These are phyloP conservation scores for Sciurus carolinensis DNA, from an alignment of 2,797 vertebrate species.

Conservation along the genomic window DNA sequence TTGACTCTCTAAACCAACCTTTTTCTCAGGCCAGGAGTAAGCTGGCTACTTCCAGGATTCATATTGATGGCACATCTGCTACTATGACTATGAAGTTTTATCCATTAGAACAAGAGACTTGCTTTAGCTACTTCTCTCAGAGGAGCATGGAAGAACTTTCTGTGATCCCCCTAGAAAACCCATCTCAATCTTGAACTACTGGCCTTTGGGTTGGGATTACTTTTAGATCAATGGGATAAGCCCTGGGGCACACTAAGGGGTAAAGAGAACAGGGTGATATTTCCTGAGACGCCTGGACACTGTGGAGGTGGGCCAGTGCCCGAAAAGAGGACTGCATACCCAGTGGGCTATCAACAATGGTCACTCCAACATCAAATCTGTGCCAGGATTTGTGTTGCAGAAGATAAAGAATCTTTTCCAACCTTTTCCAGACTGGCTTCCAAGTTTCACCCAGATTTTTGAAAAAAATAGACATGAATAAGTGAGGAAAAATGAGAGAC, in stretches of 20 bases:
- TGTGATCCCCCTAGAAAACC: neutral
- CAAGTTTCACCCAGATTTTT: neutral
- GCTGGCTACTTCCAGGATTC: neutral
- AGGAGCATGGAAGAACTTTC: neutral
- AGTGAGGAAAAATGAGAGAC: neutral
- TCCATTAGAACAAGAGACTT: neutral
- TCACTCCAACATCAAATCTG: neutral
- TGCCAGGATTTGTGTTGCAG: neutral
- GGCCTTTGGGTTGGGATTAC: neutral
- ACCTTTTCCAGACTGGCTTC: too few relatives aligned
- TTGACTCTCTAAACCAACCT: neutral
- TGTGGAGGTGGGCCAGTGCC: rapidly evolving
- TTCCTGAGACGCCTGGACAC: rapidly evolving
- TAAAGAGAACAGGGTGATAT: too few relatives aligned
- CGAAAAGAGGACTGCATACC: neutral
- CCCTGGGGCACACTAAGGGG: neutral
- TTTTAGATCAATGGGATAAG: neutral
- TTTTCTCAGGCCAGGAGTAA: neutral
- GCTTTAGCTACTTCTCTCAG: neutral
- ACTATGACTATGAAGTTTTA: neutral
- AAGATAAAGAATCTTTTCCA: neutral
- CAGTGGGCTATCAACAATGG: rapidly evolving
- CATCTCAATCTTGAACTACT: neutral
- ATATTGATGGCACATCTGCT: too few relatives aligned
- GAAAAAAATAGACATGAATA: neutral